phyloP scores from a whole-genome alignment of 2,797 vertebrate species.

The Okamejei kenojei region DNA sequence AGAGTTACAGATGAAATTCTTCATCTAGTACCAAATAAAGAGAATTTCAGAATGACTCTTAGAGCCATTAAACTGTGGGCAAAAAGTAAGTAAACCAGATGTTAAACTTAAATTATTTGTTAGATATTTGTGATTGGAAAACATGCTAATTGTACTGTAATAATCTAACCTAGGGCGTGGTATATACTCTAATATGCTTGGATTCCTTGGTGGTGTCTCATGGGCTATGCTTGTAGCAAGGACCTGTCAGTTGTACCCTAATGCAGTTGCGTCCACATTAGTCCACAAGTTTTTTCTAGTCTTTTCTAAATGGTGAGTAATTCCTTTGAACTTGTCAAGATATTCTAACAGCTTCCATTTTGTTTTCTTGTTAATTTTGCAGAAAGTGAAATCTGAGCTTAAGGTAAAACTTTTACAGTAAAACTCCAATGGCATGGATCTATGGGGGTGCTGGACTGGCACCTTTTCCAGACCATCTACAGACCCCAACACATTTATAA shows the following conservation, averaged over 20 bases:
- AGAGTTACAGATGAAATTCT: conserved; percentile 97
- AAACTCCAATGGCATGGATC: too few relatives aligned
- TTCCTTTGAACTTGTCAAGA: background rate
- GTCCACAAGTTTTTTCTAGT: conserved; percentile 69
- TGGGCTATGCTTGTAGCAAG: conserved; percentile 70
- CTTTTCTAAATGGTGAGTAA: conserved; percentile 68
- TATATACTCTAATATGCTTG: conserved; percentile 69
- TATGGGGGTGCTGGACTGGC: too few relatives aligned
- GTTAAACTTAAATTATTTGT: conserved; percentile 24
- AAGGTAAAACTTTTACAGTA: too few relatives aligned
- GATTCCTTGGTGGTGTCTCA: conserved; percentile 68
- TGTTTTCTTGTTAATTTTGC: background rate
- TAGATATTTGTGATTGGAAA: conserved; percentile 34
- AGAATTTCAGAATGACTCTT: conserved; percentile 87
- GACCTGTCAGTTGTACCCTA: conserved; percentile 66
- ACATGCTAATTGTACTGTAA: conserved; percentile 41
- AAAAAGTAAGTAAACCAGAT: conserved; percentile 72
- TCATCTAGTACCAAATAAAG: conserved; percentile 90
- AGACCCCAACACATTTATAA: too few relatives aligned
- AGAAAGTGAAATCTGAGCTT: background rate
- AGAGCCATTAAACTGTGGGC: conserved; percentile 96
- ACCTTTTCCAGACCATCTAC: too few relatives aligned
- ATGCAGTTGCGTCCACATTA: conserved; percentile 64
- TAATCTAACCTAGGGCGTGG: conserved; percentile 56
- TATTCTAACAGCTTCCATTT: background rate